phyloP scores from a whole-genome alignment of 1,140 invertebrate genomes.

The Conus betulinus region DNA sequence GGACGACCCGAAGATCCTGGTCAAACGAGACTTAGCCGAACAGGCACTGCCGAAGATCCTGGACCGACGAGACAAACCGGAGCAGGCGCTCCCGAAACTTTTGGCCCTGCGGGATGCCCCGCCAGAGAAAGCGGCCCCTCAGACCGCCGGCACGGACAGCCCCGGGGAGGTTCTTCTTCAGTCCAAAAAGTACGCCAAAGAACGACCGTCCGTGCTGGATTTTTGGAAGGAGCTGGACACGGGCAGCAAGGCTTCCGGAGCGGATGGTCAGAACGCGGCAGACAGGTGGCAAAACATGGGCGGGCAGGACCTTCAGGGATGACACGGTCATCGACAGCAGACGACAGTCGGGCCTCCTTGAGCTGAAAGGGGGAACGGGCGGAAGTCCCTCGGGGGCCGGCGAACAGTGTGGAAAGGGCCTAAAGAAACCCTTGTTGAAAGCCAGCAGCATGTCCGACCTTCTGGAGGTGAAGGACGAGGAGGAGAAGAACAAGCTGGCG shows the following conservation, averaged over 20 bases:
- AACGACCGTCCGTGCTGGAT: background rate
- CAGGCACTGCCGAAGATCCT: background rate
- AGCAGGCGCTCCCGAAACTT: no score
- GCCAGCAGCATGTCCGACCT: slow-evolving; percentile 26
- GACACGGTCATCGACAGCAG: background rate
- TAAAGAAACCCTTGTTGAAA: background rate
- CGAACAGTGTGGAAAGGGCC: background rate
- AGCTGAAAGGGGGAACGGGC: background rate
- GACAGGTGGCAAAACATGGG: background rate
- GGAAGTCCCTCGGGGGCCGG: background rate
- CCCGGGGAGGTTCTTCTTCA: background rate
- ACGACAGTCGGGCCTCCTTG: background rate
- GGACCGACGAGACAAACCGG: background rate
- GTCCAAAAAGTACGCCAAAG: background rate
- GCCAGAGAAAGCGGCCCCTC: no score
- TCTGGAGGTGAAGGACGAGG: background rate
- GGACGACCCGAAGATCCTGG: background rate
- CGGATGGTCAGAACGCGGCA: background rate
- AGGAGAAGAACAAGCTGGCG: background rate
- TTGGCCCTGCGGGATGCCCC: no score
- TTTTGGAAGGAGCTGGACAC: background rate
- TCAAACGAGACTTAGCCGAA: background rate
- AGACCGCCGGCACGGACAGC: background rate
- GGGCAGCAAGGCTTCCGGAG: background rate
- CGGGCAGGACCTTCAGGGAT: background rate